These are phyloP conservation scores for Torymus auratus DNA, from an alignment of 2,888 invertebrate genomes.

Conservation along the genomic window DNA sequence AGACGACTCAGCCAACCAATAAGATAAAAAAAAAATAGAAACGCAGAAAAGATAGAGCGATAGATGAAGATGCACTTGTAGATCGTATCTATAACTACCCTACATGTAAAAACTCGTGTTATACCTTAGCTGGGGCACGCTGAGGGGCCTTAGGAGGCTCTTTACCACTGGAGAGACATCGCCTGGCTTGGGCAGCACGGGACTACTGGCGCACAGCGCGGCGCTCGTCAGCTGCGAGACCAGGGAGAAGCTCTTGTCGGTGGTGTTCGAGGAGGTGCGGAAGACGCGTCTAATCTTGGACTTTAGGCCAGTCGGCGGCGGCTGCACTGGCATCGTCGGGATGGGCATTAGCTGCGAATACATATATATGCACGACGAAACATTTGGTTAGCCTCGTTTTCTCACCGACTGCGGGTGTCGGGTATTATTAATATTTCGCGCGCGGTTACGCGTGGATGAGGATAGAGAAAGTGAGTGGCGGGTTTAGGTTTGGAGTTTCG, in stretches of 20 bases:
- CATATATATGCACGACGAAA: neutral
- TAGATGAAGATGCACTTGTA: neutral
- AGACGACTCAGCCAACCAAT: too few relatives aligned
- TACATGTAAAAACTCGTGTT: slow-evolving; percentile 36
- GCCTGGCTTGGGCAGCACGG: slow-evolving; percentile 79
- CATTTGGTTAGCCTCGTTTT: too few relatives aligned
- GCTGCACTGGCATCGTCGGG: slow-evolving; percentile 51
- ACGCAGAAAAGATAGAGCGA: neutral
- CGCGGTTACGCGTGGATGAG: too few relatives aligned
- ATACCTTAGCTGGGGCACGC: slow-evolving; percentile 79
- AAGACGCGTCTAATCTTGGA: slow-evolving; percentile 80
- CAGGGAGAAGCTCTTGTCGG: slow-evolving; percentile 78
- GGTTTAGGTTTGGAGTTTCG: too few relatives aligned
- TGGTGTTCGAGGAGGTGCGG: slow-evolving; percentile 78
- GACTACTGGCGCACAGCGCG: slow-evolving; percentile 81
- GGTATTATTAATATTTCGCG: too few relatives aligned
- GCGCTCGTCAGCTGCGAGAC: slow-evolving; percentile 81
- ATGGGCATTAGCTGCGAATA: slow-evolving; percentile 59
- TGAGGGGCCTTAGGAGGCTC: slow-evolving; percentile 79
- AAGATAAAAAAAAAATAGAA: neutral
- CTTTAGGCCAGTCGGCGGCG: slow-evolving; percentile 77
- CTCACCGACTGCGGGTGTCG: too few relatives aligned
- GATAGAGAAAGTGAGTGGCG: too few relatives aligned
- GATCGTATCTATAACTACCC: neutral
- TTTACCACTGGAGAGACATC: slow-evolving; percentile 79